These are phyloP conservation scores for Stenichneumon culpator DNA, from an alignment of 2,888 invertebrate species.

Conservation along the genomic window DNA sequence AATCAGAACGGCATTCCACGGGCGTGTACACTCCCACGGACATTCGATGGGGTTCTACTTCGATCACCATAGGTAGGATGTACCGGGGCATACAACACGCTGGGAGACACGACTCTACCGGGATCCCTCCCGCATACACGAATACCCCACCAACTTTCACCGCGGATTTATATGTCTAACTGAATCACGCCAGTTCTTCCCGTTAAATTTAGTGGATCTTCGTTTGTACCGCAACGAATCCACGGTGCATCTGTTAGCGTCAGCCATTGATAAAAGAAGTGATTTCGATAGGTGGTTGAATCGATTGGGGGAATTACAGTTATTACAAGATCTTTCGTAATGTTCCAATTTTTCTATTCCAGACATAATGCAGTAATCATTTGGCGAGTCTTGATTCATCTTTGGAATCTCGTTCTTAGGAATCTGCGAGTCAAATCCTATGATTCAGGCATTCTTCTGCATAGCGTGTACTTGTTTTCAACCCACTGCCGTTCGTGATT, in stretches of 20 bases:
- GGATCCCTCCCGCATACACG: constrained; percentile 65
- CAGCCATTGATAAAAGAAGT: constrained; percentile 26
- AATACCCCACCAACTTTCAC: constrained; percentile 18
- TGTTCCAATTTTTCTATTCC: not conserved
- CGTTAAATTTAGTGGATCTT: constrained; percentile 53
- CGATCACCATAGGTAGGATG: constrained; percentile 83
- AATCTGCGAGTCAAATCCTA: not conserved
- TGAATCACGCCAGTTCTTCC: constrained; percentile 41
- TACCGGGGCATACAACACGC: constrained; percentile 83
- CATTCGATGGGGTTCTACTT: constrained; percentile 84
- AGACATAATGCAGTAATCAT: not conserved
- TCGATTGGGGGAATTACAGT: not conserved
- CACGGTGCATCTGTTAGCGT: constrained; percentile 15
- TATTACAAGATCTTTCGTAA: not conserved
- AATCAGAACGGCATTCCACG: constrained; percentile 85
- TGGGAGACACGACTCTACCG: constrained; percentile 82
- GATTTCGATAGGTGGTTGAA: constrained; percentile 6
- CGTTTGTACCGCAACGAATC: constrained; percentile 18
- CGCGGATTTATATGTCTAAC: constrained; percentile 58
- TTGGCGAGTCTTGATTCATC: not conserved
- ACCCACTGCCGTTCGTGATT: not conserved
- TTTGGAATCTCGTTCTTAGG: not conserved
- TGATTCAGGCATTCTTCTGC: too few relatives aligned
- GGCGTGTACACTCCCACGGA: constrained; percentile 85
- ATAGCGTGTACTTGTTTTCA: not conserved